These are phyloP conservation scores for Hyppa rectilinea DNA, from an alignment of 2,888 invertebrate species.

Conservation along the genomic window DNA sequence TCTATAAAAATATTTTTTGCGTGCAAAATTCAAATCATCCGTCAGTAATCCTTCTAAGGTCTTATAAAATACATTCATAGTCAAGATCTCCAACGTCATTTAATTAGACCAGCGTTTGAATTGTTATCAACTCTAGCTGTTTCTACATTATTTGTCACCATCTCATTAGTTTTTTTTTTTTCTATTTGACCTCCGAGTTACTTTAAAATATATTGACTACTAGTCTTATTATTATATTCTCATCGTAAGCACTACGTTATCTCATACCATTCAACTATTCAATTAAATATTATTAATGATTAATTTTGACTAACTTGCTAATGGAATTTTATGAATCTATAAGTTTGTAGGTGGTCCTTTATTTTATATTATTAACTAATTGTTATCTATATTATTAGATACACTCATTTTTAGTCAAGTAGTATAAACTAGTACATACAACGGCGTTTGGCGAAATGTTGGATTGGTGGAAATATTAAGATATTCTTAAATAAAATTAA, in stretches of 20 bases:
- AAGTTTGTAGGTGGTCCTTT: neutral
- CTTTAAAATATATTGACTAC: constrained; percentile 9
- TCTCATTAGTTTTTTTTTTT: neutral
- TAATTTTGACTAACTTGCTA: neutral
- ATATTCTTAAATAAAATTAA: neutral
- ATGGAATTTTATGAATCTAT: neutral
- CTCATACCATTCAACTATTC: neutral
- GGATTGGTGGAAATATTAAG: neutral
- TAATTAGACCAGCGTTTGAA: neutral
- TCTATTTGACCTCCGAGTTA: neutral
- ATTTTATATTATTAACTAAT: neutral
- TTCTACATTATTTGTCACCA: constrained; percentile 2
- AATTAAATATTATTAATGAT: neutral
- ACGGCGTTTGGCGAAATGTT: neutral
- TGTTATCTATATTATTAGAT: neutral
- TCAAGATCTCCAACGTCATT: too few relatives aligned
- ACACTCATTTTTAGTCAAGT: neutral
- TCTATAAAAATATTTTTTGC: neutral
- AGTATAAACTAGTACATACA: neutral
- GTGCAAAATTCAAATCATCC: neutral
- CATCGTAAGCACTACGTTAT: neutral
- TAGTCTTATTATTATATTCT: neutral
- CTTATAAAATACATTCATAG: too few relatives aligned
- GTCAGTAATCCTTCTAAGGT: too few relatives aligned
- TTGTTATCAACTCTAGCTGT: constrained; percentile 1